phyloP scores from a whole-genome alignment of 1,140 invertebrate genomes.

The Neoseiulus cucumeris region DNA sequence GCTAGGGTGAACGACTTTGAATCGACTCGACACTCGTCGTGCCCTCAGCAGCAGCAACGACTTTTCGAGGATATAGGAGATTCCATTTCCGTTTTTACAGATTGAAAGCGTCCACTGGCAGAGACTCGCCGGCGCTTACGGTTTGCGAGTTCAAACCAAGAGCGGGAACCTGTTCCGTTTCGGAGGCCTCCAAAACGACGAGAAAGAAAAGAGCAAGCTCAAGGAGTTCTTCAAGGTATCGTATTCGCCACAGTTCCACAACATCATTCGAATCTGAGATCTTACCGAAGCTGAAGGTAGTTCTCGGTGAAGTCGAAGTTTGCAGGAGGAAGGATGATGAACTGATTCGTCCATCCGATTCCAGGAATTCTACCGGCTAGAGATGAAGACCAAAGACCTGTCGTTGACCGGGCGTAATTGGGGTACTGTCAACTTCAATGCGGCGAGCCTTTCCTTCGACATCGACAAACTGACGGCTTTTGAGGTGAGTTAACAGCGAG shows the following conservation, averaged over 20 bases:
- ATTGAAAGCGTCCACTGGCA: slow-evolving; percentile 81
- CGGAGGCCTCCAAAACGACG: slow-evolving; percentile 58
- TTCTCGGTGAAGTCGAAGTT: too few relatives aligned
- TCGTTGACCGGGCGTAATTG: slow-evolving; percentile 98
- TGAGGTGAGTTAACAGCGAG: neutral
- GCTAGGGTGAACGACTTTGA: neutral
- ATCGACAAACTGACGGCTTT: slow-evolving; percentile 12
- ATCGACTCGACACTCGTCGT: neutral
- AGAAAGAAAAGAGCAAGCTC: slow-evolving; percentile 51
- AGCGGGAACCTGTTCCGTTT: slow-evolving; percentile 77
- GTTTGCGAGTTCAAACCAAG: slow-evolving; percentile 69
- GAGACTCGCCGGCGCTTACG: slow-evolving; percentile 68
- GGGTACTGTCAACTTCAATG: slow-evolving; percentile 77
- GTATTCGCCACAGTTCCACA: too few relatives aligned
- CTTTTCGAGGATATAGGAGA: too few relatives aligned
- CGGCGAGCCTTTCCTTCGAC: neutral
- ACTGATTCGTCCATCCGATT: too few relatives aligned
- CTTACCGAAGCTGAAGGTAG: too few relatives aligned
- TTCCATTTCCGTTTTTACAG: neutral
- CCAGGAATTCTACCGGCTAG: slow-evolving; percentile 13
- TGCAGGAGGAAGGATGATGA: too few relatives aligned
- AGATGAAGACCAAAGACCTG: slow-evolving; percentile 48
- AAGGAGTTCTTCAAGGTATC: neutral
- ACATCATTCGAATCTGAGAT: too few relatives aligned
- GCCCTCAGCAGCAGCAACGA: neutral